phyloP scores from a whole-genome alignment of 2,797 vertebrate species.

The Microhierax caerulescens region DNA sequence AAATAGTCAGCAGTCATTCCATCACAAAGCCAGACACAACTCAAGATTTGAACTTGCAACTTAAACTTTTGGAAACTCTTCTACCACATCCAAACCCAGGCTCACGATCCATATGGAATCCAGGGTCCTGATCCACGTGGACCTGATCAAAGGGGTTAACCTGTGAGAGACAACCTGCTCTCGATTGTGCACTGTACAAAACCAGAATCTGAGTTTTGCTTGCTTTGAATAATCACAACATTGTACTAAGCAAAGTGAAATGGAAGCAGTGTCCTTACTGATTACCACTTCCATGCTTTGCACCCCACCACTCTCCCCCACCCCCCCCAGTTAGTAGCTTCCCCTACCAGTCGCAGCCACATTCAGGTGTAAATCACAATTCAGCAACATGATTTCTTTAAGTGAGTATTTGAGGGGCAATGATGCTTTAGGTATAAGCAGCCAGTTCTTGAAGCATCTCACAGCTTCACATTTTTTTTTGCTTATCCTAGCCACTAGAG shows the following conservation, averaged over 20 bases:
- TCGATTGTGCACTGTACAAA: not conserved
- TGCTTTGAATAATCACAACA: not conserved
- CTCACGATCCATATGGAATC: not conserved
- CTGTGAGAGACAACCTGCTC: not conserved
- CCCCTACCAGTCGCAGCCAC: rapidly evolving
- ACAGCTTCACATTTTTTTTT: not conserved
- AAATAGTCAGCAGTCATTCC: not conserved
- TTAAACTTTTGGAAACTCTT: not conserved
- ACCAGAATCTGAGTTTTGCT: not conserved
- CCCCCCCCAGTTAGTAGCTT: not conserved
- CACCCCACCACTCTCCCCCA: no score
- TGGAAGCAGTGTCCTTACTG: not conserved
- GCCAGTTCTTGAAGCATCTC: not conserved
- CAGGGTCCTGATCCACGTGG: not conserved
- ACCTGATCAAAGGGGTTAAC: not conserved
- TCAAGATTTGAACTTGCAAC: not conserved
- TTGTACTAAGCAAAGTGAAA: not conserved
- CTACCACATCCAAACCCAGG: not conserved
- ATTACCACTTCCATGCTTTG: not conserved
- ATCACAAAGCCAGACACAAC: not conserved
- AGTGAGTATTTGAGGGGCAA: not conserved
- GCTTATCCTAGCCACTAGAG: not conserved
- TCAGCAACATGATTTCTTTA: not conserved
- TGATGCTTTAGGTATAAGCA: not conserved
- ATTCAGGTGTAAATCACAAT: not conserved